These are phyloP conservation scores for Diuraphis noxia DNA, from an alignment of 1,140 invertebrate species.

Conservation along the genomic window DNA sequence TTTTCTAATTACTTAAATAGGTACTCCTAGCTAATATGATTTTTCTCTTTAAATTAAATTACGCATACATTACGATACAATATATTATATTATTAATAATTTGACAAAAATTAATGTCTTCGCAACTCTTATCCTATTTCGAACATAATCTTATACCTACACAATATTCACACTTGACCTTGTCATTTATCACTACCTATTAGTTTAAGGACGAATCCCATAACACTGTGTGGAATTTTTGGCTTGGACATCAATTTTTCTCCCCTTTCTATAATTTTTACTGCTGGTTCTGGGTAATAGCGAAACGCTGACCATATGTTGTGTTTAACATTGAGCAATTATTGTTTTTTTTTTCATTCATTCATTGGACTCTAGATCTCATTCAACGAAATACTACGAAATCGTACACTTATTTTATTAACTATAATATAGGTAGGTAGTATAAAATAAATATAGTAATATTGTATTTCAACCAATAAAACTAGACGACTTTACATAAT, in stretches of 20 bases:
- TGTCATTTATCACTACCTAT: neutral
- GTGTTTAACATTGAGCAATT: conserved; percentile 10
- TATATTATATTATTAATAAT: no score
- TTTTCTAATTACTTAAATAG: neutral
- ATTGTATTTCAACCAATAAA: neutral
- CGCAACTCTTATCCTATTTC: neutral
- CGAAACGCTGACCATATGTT: conserved; percentile 25
- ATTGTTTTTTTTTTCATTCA: conserved; percentile 35
- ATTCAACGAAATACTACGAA: conserved; percentile 38
- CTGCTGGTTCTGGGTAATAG: neutral
- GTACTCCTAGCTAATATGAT: neutral
- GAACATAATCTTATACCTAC: neutral
- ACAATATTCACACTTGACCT: neutral
- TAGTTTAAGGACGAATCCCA: conserved; percentile 28
- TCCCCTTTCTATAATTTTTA: neutral
- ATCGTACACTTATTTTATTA: neutral
- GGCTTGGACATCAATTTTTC: neutral
- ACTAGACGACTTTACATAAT: neutral
- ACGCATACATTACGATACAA: neutral
- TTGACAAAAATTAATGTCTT: neutral
- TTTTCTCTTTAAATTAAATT: neutral
- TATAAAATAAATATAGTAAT: neutral
- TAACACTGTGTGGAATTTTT: conserved; percentile 5
- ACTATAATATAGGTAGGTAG: neutral
- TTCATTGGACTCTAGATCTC: conserved; percentile 29